Conservation (phyloP, 2,113 vertebrate genomes). For the Rhegmatorhina hoffmannsi region DNA sequence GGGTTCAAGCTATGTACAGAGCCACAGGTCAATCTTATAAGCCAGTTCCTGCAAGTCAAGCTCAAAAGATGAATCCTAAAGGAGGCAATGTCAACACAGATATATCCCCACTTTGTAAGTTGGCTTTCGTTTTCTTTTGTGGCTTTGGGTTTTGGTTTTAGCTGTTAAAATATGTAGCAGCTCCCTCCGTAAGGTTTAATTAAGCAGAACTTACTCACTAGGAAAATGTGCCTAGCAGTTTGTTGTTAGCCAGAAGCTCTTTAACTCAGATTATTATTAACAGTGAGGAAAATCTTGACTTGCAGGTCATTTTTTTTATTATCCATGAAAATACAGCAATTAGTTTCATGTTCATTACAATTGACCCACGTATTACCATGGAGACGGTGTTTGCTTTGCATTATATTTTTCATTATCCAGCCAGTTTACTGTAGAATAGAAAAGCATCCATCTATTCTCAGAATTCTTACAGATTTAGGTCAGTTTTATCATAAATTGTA, state of each 20-base stretch:
- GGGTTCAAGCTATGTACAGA: slow-evolving; percentile 97
- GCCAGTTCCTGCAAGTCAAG: slow-evolving; percentile 83
- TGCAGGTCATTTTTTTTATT: slow-evolving; percentile 57
- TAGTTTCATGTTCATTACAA: slow-evolving; percentile 30
- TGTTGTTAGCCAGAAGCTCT: slow-evolving; percentile 26
- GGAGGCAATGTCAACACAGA: slow-evolving; percentile 78
- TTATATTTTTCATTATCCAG: slow-evolving; percentile 5
- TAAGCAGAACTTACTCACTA: slow-evolving; percentile 21
- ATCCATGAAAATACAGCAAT: slow-evolving; percentile 40
- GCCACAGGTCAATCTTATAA: slow-evolving; percentile 97
- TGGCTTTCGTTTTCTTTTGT: not conserved
- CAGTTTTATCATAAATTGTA: not conserved
- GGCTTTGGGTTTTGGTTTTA: not conserved
- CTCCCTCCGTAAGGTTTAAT: slow-evolving; percentile 25
- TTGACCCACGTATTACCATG: slow-evolving; percentile 43
- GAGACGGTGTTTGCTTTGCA: slow-evolving; percentile 6
- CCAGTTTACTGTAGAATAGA: not conserved
- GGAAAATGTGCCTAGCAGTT: not conserved
- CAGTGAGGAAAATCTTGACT: slow-evolving; percentile 32
- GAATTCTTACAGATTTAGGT: not conserved
- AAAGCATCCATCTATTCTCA: not conserved
- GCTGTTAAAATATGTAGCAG: not conserved
- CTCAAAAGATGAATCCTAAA: slow-evolving; percentile 85
- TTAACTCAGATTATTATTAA: slow-evolving; percentile 18
- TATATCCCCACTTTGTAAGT: slow-evolving; percentile 86